phyloP scores from a whole-genome alignment of 2,113 vertebrate species.

The Brienomyrus longianalis region DNA sequence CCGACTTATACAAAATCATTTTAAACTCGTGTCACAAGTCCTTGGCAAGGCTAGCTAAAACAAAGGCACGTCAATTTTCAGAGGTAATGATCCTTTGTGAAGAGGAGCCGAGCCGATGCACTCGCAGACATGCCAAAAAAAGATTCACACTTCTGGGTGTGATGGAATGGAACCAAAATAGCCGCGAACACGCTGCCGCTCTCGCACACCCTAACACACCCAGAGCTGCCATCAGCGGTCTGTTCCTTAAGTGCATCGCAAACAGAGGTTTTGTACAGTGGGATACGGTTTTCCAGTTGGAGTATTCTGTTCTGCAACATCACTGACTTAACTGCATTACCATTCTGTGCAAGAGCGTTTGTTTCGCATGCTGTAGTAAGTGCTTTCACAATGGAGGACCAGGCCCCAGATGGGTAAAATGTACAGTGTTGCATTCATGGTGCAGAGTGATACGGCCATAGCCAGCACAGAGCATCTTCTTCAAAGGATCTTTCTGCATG shows the following conservation, averaged over 20 bases:
- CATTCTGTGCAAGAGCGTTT: conserved; percentile 17
- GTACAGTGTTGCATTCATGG: background rate
- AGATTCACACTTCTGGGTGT: conserved; percentile 43
- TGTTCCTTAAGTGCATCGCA: background rate
- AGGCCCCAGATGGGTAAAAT: conserved; percentile 24
- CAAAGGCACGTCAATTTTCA: conserved; percentile 73
- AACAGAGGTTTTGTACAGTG: background rate
- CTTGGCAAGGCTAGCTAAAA: conserved; percentile 73
- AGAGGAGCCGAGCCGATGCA: conserved; percentile 57
- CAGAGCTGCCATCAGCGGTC: background rate
- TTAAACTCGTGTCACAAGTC: conserved; percentile 47
- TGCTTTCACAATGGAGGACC: conserved; percentile 35
- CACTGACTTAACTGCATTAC: background rate
- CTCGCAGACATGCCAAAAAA: conserved; percentile 34
- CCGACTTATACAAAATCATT: conserved; percentile 49
- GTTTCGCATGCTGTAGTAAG: conserved; percentile 31
- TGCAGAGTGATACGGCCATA: conserved; percentile 35
- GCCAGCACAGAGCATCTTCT: conserved; percentile 46
- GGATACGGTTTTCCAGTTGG: background rate
- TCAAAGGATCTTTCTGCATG: conserved; percentile 57
- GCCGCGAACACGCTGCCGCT: conserved; percentile 31
- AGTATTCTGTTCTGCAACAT: background rate
- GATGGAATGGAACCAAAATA: conserved; percentile 27
- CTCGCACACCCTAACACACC: conserved; percentile 16
- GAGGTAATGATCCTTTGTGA: conserved; percentile 67